These are phyloP conservation scores for Cheilosia impressa DNA, from an alignment of 2,888 invertebrate species.

Conservation along the genomic window DNA sequence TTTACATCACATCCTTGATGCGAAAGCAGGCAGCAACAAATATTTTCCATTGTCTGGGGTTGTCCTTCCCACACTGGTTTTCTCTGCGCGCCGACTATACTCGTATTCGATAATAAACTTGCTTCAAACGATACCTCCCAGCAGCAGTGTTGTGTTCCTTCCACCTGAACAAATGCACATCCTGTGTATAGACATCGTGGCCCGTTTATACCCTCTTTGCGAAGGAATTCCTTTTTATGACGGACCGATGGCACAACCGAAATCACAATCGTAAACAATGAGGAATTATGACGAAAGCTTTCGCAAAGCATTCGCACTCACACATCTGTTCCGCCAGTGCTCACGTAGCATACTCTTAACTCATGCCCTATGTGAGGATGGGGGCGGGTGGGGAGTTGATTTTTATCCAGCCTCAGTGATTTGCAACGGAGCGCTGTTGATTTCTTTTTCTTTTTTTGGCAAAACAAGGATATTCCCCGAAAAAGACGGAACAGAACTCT, in stretches of 20 bases:
- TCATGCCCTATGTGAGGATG: constrained; percentile 55
- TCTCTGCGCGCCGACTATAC: constrained; percentile 27
- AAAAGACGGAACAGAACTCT: constrained; percentile 30
- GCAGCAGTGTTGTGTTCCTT: constrained; percentile 54
- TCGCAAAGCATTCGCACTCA: constrained; percentile 67
- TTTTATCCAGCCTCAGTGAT: constrained; percentile 67
- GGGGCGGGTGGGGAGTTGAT: constrained; percentile 7
- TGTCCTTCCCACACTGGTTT: constrained; percentile 14
- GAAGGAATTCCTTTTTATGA: constrained; percentile 73
- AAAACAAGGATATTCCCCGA: constrained; percentile 45
- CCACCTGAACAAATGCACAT: constrained; percentile 74
- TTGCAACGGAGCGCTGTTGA: constrained; percentile 60
- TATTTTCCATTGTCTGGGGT: constrained; percentile 56
- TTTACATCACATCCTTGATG: constrained; percentile 73
- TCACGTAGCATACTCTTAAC: constrained; percentile 69
- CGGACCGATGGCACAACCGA: constrained; percentile 75
- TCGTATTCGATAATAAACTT: constrained; percentile 66
- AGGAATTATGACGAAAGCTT: constrained; percentile 75
- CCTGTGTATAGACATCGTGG: constrained; percentile 19
- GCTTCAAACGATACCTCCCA: constrained; percentile 54
- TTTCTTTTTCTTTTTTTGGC: constrained; percentile 2
- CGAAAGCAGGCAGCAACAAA: constrained; percentile 48
- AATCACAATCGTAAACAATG: constrained; percentile 75
- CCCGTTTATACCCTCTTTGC: constrained; percentile 15
- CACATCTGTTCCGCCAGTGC: constrained; percentile 67